Percentiles rank a stretch among this genome's conserved stretches.
Conservation (phyloP, 1,140 invertebrate genomes). For the Lethrus apterus region DNA sequence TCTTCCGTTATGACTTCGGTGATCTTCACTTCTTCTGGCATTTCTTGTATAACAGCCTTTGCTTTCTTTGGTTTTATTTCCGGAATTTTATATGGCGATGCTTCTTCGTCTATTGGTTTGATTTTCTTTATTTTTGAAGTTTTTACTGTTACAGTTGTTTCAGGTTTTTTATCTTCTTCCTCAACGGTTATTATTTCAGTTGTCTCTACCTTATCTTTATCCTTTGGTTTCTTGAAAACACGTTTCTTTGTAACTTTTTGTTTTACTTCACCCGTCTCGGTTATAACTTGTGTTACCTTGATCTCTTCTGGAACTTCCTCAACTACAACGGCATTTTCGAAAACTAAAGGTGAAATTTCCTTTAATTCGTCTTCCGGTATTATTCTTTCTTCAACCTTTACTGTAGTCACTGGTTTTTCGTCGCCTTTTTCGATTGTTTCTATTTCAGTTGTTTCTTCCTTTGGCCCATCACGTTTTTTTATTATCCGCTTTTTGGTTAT, state of each 20-base stretch:
- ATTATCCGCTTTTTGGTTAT: slow-evolving; percentile 30
- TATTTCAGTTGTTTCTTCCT: slow-evolving; percentile 34
- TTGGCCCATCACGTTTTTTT: slow-evolving; percentile 34
- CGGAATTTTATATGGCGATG: background rate
- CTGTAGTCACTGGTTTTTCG: slow-evolving; percentile 33
- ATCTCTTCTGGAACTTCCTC: slow-evolving; percentile 17
- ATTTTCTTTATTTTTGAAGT: slow-evolving; percentile 20
- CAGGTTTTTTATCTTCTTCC: slow-evolving; percentile 39
- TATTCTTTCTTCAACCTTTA: slow-evolving; percentile 44
- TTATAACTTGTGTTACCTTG: slow-evolving; percentile 19
- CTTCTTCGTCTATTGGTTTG: slow-evolving; percentile 24
- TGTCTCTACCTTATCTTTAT: slow-evolving; percentile 30
- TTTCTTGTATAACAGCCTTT: slow-evolving; percentile 18
- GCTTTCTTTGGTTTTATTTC: slow-evolving; percentile 14
- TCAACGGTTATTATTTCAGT: slow-evolving; percentile 40
- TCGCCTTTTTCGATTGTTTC: slow-evolving; percentile 35
- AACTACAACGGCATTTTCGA: slow-evolving; percentile 17
- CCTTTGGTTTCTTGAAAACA: slow-evolving; percentile 36
- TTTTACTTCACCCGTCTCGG: slow-evolving; percentile 22
- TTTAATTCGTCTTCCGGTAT: slow-evolving; percentile 22
- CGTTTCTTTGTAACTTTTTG: slow-evolving; percentile 16
- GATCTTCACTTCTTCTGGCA: slow-evolving; percentile 28
- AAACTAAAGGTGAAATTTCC: slow-evolving; percentile 8
- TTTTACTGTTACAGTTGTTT: slow-evolving; percentile 35
- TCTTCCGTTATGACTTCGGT: slow-evolving; percentile 4